phyloP scores from a whole-genome alignment of 1,140 invertebrate species.

The Cardiocondyla obscurior region DNA sequence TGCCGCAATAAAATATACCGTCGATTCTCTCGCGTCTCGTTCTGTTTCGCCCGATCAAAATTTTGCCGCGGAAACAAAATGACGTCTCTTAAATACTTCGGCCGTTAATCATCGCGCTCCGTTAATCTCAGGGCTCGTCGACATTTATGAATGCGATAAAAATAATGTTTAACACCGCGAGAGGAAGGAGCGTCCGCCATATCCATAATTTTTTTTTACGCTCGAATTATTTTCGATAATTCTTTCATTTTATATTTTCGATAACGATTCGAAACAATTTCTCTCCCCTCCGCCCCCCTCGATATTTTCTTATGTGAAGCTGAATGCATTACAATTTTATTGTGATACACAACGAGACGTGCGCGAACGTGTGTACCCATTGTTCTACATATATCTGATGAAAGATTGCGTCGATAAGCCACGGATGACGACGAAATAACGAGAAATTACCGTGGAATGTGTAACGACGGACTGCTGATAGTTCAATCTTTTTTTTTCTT shows the following conservation, averaged over 20 bases:
- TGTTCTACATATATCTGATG: background rate
- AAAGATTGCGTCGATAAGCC: background rate
- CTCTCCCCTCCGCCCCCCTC: too few relatives aligned
- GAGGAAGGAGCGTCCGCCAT: background rate
- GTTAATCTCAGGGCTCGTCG: background rate
- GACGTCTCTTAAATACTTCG: background rate
- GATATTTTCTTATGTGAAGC: background rate
- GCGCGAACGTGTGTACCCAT: background rate
- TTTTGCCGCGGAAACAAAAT: background rate
- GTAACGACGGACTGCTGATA: background rate
- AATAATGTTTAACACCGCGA: background rate
- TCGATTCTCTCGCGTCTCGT: background rate
- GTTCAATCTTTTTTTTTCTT: background rate
- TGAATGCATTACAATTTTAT: background rate
- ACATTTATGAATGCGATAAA: conserved; percentile 13
- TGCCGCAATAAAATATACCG: conserved; percentile 25
- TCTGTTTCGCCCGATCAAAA: background rate
- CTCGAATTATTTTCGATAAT: background rate
- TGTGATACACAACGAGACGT: background rate
- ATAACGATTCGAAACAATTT: background rate
- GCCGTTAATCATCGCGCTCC: background rate
- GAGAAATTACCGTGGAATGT: conserved; percentile 20
- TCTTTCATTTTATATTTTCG: background rate
- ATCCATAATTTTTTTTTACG: background rate
- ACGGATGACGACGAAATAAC: background rate